Base-by-base conservation (phyloP, 2,113 vertebrate species). In the Lipotes vexillifer region DNA sequence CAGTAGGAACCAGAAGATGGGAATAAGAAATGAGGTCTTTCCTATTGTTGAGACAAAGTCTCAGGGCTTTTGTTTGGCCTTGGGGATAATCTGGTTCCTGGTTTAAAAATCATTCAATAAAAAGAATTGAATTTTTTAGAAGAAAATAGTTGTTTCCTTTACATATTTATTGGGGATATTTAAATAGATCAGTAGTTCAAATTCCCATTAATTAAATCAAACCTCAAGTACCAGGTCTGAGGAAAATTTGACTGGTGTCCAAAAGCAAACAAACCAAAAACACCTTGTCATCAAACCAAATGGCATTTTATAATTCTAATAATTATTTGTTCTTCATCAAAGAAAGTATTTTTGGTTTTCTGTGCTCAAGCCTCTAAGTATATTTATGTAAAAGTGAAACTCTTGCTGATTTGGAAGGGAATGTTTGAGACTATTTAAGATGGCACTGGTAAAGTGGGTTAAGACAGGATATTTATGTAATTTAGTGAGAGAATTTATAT, bases 91-190 rank as follows among this genome's bases (percentile, higher is more conserved):
- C 49, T 96, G 69, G 29, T 75, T 92, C 44, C 78, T 88, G 44
- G 38, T 69, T 84, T 84, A 75, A 89, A 96, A 94, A 77, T 72
- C n/a, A 88, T 41, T 74, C n/a, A 84, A 31, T 87, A 36, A 84
- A 92, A 82, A 84, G 33, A 95, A 74, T 0, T 92, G 23, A 63
- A 74, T 25, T 87, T 83, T 85, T 77, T 36, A 52, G 41, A 88
- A 69, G n/a, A 97, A 96, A 74, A 88, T n/a, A 71, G 17, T 82
- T 85, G n/a, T 55, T 97, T 86, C 14, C 7, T 86, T 74, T 95
- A 68, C 1, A 61, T 78, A 52, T 65, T 88, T 90, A 80, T 17
- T 91, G 21, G 36, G n/a, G 33, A 78, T 61, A 46, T 69, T 94
- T 94, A 78, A 17, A 59, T 44, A 52, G 36, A 71, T 31, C 14